Evolutionary conservation across 2,113 vertebrate genomes (phyloP).

Genomic region (Calidris pugnax): DNA sequence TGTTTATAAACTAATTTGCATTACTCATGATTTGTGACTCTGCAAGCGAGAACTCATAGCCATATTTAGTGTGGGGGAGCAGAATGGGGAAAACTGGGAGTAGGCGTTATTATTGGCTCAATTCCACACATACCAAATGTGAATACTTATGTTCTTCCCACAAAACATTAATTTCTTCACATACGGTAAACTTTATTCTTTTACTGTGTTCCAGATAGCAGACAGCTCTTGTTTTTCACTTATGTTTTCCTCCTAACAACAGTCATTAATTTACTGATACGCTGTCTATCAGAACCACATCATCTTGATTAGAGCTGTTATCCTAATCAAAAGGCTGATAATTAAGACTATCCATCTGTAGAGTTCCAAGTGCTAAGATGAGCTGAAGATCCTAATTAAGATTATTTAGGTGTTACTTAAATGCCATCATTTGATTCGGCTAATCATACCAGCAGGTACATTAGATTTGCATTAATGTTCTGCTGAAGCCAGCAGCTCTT

Average conservation of each 20-base stretch:
- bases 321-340: conserved; percentile 87
- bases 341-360: conserved; percentile 86
- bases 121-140: conserved; percentile 63
- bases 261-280: conserved; percentile 84
- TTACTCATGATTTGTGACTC: conserved; percentile 24
- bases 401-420: conserved; percentile 87
- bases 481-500: conserved; percentile 79
- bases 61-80: background rate
- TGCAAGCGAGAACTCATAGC: background rate
- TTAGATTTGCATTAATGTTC: conserved; percentile 85
- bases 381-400: conserved; percentile 85
- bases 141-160: conserved; percentile 47
- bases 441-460: conserved; percentile 87
- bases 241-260: conserved; percentile 74
- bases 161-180: conserved; percentile 29
- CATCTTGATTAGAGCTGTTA: conserved; percentile 86
- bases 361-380: conserved; percentile 81
- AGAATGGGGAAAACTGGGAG: background rate
- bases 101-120: conserved; percentile 10
- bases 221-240: conserved; percentile 66
- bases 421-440: conserved; percentile 85
- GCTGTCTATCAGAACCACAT: conserved; percentile 81
- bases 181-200: conserved; percentile 46
- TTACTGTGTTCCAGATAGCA: conserved; percentile 57
- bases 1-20: conserved; percentile 29